phyloP scores from a whole-genome alignment of 2,113 vertebrate species.

The Triplophysa siluroides region DNA sequence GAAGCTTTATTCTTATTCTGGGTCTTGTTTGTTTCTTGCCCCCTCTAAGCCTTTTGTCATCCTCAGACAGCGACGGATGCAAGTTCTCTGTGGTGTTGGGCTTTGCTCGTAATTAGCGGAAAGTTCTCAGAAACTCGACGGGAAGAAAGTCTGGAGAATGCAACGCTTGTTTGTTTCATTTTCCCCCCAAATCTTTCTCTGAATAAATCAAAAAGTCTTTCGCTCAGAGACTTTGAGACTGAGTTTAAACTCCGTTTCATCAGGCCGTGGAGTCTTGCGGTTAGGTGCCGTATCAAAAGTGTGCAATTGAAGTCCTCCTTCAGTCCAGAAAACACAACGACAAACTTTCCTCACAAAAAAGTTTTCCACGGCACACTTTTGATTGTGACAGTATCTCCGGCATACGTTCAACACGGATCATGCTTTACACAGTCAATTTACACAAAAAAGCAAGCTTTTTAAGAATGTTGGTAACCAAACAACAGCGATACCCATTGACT shows the following conservation, averaged over 20 bases:
- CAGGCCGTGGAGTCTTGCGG: conserved; percentile 8
- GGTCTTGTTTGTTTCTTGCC: conserved; percentile 62
- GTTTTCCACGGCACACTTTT: background rate
- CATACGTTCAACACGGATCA: background rate
- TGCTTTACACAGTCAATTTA: conserved; percentile 26
- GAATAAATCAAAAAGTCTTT: conserved; percentile 70
- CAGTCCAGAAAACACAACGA: conserved; percentile 30
- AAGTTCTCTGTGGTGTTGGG: conserved; percentile 71
- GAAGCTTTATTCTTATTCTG: conserved; percentile 67
- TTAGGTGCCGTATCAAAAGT: conserved; percentile 35
- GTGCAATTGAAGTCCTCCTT: conserved; percentile 10
- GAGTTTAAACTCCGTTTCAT: conserved; percentile 37
- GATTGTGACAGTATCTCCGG: conserved; percentile 5
- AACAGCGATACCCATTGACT: too few relatives aligned
- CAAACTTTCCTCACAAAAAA: conserved; percentile 21
- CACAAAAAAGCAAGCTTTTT: background rate
- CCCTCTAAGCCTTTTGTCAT: conserved; percentile 70
- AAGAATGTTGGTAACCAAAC: too few relatives aligned
- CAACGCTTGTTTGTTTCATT: conserved; percentile 55
- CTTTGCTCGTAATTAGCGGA: conserved; percentile 78
- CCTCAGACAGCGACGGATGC: conserved; percentile 43
- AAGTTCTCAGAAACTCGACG: conserved; percentile 67
- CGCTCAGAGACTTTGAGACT: conserved; percentile 24
- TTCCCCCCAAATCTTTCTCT: conserved; percentile 71
- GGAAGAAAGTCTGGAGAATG: conserved; percentile 70